Percentiles rank a stretch among this genome's conserved stretches.
These are phyloP conservation scores for Clanis bilineata DNA, from an alignment of 2,888 invertebrate genomes.

Conservation along the genomic window DNA sequence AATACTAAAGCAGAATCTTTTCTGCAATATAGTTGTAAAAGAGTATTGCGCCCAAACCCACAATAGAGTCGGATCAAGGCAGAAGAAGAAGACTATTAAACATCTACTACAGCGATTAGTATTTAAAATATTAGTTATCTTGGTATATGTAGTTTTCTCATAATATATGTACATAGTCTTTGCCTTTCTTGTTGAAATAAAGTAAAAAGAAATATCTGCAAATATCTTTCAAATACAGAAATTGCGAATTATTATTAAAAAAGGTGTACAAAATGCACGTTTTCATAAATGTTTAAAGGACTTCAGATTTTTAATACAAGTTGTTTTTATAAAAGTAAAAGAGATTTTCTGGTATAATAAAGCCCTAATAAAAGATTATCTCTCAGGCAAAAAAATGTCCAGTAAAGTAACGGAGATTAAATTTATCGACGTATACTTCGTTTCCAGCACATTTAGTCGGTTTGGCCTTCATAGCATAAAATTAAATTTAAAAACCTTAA, in stretches of 20 bases:
- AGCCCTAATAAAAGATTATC: slow-evolving; percentile 32
- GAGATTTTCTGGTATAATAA: slow-evolving; percentile 25
- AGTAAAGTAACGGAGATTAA: slow-evolving; percentile 32
- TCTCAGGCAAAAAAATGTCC: slow-evolving; percentile 30
- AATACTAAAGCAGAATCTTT: too few species aligned
- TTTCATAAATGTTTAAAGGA: neutral
- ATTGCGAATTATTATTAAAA: too few species aligned
- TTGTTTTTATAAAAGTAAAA: slow-evolving; percentile 20
- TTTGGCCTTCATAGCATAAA: slow-evolving; percentile 27
- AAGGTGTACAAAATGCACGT: too few species aligned
- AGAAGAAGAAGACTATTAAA: too few species aligned
- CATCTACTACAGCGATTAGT: too few species aligned
- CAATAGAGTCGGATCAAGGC: too few species aligned
- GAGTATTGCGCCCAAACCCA: too few species aligned
- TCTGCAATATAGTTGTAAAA: too few species aligned
- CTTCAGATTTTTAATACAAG: slow-evolving; percentile 8
- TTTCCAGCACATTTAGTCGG: slow-evolving; percentile 43
- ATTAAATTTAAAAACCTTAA: neutral
- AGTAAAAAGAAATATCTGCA: neutral
- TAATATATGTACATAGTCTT: too few species aligned
- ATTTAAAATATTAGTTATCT: too few species aligned
- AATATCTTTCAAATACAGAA: neutral
- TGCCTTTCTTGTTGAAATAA: too few species aligned
- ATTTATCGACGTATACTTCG: slow-evolving; percentile 41
- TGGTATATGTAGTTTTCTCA: too few species aligned